Base-by-base conservation (phyloP, 2,888 invertebrate species). In the Drosophila parthenogenetica region DNA sequence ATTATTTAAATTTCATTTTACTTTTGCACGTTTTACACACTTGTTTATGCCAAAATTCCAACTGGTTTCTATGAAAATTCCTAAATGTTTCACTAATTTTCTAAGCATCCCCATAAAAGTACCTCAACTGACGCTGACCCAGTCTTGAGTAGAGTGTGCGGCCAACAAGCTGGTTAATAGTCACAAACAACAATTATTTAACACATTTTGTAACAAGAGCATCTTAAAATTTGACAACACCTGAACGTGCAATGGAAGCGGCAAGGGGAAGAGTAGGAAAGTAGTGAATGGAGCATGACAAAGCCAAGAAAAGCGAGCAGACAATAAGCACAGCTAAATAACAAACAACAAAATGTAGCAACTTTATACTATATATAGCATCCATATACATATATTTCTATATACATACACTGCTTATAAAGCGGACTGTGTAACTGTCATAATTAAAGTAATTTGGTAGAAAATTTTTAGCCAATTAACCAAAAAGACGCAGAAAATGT, bases 371-470 rank as follows among this genome's bases (percentile, higher is more conserved):
- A 48, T 39, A 46, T 48, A 37, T 16, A 61, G 46, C 29, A 37
- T 19, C 14, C 16, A 17, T 11, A 49, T 8, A 43, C 16, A 55
- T 43, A 48, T 42, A 35, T 40, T 25, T 19, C 19, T 35, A 19
- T 25, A 46, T 40, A 69, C 39, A 66, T 25, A 5, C 17, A 48
- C 50, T 51, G 39, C 32, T 40, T 57, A 53, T 51, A 61, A 48
- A 51, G 72, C 67, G 68, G 69, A 66, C 81, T 86, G 77, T 84
- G 80, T 80, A 88, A 87, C 89, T 85, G 89, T 79, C 80, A 84
- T 89, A 90, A 90, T 90, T 90, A 87, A 90, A 90, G 90, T 90
- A 90, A 90, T 90, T 89, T 89, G 81, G 90, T 90, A 89, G 89
- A 90, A 90, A 90, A 90, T 83, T 74, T 87, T 89, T 83, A 90